These are phyloP conservation scores for Bambusicola thoracicus DNA, from an alignment of 2,113 vertebrate species.

Conservation along the genomic window DNA sequence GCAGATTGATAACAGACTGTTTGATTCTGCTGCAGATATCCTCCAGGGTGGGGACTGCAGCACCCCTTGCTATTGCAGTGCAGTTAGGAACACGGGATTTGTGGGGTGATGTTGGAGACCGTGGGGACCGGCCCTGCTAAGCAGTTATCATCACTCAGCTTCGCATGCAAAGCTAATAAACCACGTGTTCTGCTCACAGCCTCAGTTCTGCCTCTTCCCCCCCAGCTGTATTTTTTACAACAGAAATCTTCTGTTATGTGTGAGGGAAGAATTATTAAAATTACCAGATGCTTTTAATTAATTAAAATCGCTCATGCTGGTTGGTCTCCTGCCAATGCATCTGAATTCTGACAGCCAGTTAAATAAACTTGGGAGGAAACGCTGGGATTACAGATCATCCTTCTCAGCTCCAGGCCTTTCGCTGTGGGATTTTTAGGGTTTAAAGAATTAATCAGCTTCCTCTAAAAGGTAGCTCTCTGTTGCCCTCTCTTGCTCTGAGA, in stretches of 20 bases:
- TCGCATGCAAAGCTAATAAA: neutral
- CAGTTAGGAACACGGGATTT: neutral
- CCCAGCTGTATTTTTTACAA: neutral
- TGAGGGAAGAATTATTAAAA: neutral
- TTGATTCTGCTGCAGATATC: neutral
- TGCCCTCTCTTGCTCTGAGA: constrained; percentile 66
- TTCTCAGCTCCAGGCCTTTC: constrained; percentile 6
- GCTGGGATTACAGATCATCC: constrained; percentile 4
- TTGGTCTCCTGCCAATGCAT: constrained; percentile 1
- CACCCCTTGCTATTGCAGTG: neutral
- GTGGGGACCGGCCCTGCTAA: neutral
- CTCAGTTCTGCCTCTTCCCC: neutral
- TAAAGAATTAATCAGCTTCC: constrained; percentile 10
- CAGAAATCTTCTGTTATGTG: neutral
- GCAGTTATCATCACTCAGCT: neutral
- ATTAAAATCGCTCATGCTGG: neutral
- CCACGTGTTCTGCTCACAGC: neutral
- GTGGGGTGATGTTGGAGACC: neutral
- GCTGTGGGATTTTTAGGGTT: neutral
- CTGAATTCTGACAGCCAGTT: neutral
- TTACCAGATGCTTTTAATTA: constrained; percentile 36
- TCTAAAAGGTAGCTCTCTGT: constrained; percentile 53
- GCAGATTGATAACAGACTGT: neutral
- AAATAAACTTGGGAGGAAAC: constrained; percentile 5
- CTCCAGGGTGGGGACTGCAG: neutral